Evolutionary conservation across 2,113 vertebrate species (phyloP).

Genomic region (Myotis lucifugus): DNA sequence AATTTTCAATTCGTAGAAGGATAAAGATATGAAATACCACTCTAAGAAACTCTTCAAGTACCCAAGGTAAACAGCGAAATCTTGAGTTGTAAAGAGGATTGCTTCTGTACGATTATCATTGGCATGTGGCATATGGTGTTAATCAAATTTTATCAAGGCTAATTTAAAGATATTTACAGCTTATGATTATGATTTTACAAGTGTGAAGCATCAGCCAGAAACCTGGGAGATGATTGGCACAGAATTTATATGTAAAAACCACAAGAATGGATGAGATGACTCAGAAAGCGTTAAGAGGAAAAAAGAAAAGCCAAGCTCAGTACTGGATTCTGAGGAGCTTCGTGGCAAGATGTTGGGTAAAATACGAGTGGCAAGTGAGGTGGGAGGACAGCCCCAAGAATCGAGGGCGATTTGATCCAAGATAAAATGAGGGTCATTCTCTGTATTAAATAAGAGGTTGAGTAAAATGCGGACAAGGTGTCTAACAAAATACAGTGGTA

Average conservation of each 20-base stretch:
- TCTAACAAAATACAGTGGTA: neutral
- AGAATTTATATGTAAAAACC: neutral
- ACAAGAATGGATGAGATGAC: neutral
- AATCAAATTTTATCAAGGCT: conserved; percentile 25
- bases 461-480: neutral
- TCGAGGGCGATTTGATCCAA: neutral
- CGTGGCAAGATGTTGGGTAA: neutral
- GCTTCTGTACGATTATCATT: no score
- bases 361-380: neutral
- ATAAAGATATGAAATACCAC: no score
- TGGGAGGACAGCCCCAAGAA: neutral
- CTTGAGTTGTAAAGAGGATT: no score
- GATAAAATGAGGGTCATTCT: neutral
- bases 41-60: no score
- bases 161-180: conserved; percentile 36
- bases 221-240: neutral
- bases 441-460: neutral
- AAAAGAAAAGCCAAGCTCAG: neutral
- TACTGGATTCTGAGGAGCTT: neutral
- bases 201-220: neutral
- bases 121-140: conserved; percentile 17
- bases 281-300: neutral
- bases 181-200: conserved; percentile 40
- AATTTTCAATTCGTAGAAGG: no score
- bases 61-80: no score